A percentile compares a stretch with the other conserved stretches of the same genome.
phyloP scores from a whole-genome alignment of 2,797 vertebrate genomes.

The Zenarchopterus dispar region DNA sequence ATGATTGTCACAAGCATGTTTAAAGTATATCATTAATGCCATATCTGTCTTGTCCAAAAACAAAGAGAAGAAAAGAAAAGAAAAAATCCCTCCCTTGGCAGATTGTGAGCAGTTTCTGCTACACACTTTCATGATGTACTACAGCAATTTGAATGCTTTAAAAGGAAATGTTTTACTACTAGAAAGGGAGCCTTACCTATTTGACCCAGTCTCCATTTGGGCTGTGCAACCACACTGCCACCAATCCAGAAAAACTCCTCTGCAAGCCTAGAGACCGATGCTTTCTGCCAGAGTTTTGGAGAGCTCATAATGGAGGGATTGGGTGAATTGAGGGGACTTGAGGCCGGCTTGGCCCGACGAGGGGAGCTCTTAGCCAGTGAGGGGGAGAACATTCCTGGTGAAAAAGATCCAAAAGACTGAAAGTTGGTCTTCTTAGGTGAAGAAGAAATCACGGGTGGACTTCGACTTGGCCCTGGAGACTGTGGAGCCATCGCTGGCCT shows the following conservation, averaged over 20 bases:
- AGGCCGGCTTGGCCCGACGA: constrained; percentile 25
- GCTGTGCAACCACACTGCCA: constrained; percentile 87
- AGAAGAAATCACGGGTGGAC: constrained; percentile 37
- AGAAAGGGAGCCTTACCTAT: constrained; percentile 83
- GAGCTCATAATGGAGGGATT: constrained; percentile 78
- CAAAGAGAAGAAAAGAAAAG: too few species aligned
- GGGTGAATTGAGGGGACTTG: constrained; percentile 47
- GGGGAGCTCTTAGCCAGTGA: constrained; percentile 27
- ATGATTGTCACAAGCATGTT: background rate
- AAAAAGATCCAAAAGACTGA: constrained; percentile 62
- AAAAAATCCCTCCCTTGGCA: background rate
- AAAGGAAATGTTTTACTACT: background rate
- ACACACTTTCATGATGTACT: too few species aligned
- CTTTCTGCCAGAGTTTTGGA: constrained; percentile 82
- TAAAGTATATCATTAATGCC: background rate
- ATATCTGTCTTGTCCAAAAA: too few species aligned
- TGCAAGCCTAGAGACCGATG: constrained; percentile 86
- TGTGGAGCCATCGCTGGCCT: constrained; percentile 67
- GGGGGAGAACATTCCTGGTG: constrained; percentile 62
- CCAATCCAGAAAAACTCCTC: constrained; percentile 94
- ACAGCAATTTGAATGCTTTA: background rate
- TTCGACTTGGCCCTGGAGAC: constrained; percentile 62
- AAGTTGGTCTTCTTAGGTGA: constrained; percentile 62
- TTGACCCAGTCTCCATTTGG: constrained; percentile 88
- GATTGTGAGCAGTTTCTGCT: background rate